Base-by-base conservation (phyloP, 2,888 invertebrate species). In the Dyspetes luteomarginatus region DNA sequence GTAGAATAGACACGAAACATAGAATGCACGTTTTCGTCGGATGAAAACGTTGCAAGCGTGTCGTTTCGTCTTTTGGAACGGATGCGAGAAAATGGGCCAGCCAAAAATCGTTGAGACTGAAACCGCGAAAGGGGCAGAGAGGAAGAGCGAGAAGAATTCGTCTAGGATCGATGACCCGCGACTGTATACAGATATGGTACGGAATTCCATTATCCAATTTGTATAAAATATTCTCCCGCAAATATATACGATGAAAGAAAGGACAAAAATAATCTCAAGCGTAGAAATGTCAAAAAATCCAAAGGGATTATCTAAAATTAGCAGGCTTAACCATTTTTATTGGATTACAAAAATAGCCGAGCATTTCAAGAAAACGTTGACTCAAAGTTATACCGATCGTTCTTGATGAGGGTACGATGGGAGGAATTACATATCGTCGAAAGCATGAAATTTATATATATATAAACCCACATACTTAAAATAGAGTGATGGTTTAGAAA, bases 1-100 rank as follows among this genome's bases (percentile, higher is more conserved):
- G 77, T 24, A 65, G 64, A 73, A 68, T 77, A 56, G 68, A 73
- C 55, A 77, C 64, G 77, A 69, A 77, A 77, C 26, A 43, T 30
- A 68, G 30, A 43, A 36, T 62, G 48, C 73, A 58, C 81, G 62
- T 73, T 15, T 50, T 64, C 28, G 28, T 62, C 56, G 76, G 76
- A 81, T 71, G 50, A 17, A 60, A 30, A 71, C 50, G 36, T 52
- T 58, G 55, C 73, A 19, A 36, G 52, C 26, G 7, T 43, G 62
- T 77, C 64, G 58, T 76, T 76, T 71, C 71, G 67, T 48, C 64
- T 73, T 73, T 73, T 77, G 76, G 76, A 81, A 73, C 81, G 81
- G 76, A 81, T 62, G 55, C 76, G 52, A 67, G 60, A 76, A 55
- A 24, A 55, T 30, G 48, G 55, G 60, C 62, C 36, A 71, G 74